A percentile compares a stretch with the other conserved stretches of the same genome.
Conservation (phyloP, 2,113 vertebrate species). For the Melanocharis versteri region DNA sequence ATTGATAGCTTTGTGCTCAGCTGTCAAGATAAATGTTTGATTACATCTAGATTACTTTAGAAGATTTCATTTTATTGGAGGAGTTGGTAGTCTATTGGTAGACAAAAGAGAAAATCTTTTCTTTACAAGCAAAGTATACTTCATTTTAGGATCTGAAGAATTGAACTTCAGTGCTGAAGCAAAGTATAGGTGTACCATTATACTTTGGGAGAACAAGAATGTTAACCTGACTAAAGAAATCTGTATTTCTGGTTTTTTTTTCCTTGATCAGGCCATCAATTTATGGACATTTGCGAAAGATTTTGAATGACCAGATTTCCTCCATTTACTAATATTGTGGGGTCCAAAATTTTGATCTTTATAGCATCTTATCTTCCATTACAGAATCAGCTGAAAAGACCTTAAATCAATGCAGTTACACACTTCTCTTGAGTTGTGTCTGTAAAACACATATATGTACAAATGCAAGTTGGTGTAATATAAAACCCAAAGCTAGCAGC, state of each 20-base stretch:
- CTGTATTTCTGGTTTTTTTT: not conserved
- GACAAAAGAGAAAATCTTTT: not conserved
- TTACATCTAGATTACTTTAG: not conserved
- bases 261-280: not conserved
- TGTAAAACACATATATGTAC: accelerated
- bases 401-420: not conserved
- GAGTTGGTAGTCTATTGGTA: not conserved
- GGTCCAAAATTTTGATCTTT: not conserved
- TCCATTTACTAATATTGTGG: not conserved
- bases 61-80: not conserved
- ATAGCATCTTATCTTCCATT: not conserved
- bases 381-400: not conserved
- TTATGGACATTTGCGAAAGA: not conserved
- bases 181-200: not conserved
- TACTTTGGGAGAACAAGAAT: not conserved
- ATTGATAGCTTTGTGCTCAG: not conserved
- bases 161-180: not conserved
- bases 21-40: not conserved
- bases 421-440: not conserved
- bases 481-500: not conserved
- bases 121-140: not conserved
- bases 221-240: not conserved
- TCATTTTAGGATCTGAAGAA: not conserved
- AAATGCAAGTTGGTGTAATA: not conserved
- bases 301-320: not conserved